Percentiles rank a stretch among this genome's conserved stretches.
phyloP scores from a whole-genome alignment of 2,888 invertebrate genomes.

The Diabrotica balteata region DNA sequence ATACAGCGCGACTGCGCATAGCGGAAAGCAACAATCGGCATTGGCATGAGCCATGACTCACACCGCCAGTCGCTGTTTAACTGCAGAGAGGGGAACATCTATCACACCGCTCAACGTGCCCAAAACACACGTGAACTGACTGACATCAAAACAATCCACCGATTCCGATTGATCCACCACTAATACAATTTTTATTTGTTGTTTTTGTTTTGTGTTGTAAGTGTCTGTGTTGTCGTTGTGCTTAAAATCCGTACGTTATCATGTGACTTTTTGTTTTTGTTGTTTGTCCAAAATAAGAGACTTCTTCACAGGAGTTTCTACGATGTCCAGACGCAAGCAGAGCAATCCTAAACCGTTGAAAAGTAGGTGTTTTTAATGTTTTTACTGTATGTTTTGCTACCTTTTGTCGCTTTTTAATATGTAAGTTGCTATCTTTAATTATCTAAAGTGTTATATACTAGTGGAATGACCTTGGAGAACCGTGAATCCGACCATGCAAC shows the following conservation, averaged over 20 bases:
- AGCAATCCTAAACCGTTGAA: constrained; percentile 95
- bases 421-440: constrained; percentile 7
- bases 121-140: constrained; percentile 45
- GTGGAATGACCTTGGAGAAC: constrained; percentile 2
- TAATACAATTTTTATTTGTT: constrained; percentile 39
- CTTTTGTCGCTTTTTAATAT: constrained; percentile 1
- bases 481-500: constrained; percentile 7
- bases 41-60: constrained; percentile 42
- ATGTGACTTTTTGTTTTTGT: constrained; percentile 46
- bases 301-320: constrained; percentile 71
- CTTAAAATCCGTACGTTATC: constrained; percentile 41
- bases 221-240: constrained; percentile 43
- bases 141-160: constrained; percentile 38
- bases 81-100: constrained; percentile 44
- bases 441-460: constrained; percentile 10
- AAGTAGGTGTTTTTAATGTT: constrained; percentile 72
- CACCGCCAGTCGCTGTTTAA: constrained; percentile 48
- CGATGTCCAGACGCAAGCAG: constrained; percentile 94
- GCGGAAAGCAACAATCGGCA: constrained; percentile 48
- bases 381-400: constrained; percentile 18
- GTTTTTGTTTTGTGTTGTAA: constrained; percentile 42
- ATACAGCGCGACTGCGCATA: constrained; percentile 40
- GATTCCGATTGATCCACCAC: constrained; percentile 32
- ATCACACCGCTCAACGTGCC: constrained; percentile 38
- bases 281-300: constrained; percentile 38